Base-by-base conservation (phyloP, 37 sponge, comb jelly and placozoan species). In the Axinella damicornis region DNA sequence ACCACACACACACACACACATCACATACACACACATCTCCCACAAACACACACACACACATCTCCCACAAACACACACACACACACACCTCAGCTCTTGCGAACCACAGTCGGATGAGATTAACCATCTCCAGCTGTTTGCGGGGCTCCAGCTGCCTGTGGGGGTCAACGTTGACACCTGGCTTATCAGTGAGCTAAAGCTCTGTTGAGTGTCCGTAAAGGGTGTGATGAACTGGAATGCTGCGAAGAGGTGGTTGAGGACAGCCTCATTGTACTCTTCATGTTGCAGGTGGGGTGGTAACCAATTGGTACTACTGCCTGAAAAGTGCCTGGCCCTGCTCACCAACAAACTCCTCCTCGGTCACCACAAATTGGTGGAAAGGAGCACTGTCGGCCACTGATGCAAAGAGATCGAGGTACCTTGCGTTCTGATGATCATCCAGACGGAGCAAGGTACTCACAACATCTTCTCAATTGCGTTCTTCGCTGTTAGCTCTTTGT, bases 21-120 rank as follows among this genome's bases (percentile, higher is more conserved):
- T 12, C 46, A 46, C 46, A 46, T 9, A 46, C 46, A 46, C 46
- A 46, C 46, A 46, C 46, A 46, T 9, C 46, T 12, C 46, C 4
- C 46, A 46, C 46, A 46, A 4, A 46, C 46, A 46, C 46, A 46
- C 46, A 46, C 46, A 46, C 46, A 46, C 46, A 46, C 46, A 46
- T 9, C 4, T 9, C 4, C n/a, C n/a, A n/a, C n/a, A n/a, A 4
- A 46, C 46, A 46, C 9, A 46, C 46, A 46, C 46, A 46, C 46
- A 19, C 74, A 14, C 83, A 27, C 55, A 91, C 94, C 83, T 93
- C 94, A 32, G 94, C 87, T 38, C 87, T 88, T 14, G 89, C 84
- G 80, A 95, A 95, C 95, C 95, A 95, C 56, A 95, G 87, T 27
- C 81, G 86, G n/a, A 95, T 88, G 67, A 89, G 86, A n/a, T 83